Evolutionary conservation across 2,888 invertebrate species (phyloP).

Genomic region (Chymomyza amoena): DNA sequence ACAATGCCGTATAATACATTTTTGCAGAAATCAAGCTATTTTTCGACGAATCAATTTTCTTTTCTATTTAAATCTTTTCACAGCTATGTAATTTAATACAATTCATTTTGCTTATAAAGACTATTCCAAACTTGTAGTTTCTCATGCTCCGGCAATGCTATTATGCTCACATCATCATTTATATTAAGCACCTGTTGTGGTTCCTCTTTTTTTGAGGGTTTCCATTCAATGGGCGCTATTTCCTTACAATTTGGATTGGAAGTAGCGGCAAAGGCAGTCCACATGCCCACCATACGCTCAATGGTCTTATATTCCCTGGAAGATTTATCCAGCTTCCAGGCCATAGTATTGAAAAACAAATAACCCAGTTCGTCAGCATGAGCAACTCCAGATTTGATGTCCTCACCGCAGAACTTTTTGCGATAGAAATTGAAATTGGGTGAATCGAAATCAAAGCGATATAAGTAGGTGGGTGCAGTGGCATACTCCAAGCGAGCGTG

Average conservation of each 20-base stretch:
- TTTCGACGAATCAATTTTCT: too few species aligned
- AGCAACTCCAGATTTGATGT: constrained; percentile 59
- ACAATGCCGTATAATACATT: too few species aligned
- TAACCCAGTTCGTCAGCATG: constrained; percentile 75
- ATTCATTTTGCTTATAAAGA: constrained; percentile 50
- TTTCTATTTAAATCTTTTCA: not conserved
- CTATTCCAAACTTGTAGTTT: constrained; percentile 66
- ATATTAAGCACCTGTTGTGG: constrained; percentile 66
- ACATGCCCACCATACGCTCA: constrained; percentile 67
- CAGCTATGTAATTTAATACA: constrained; percentile 26
- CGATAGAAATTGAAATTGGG: constrained; percentile 67
- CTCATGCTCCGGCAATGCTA: constrained; percentile 65
- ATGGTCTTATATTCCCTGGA: constrained; percentile 68
- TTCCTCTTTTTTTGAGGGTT: constrained; percentile 39
- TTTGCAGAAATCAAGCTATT: too few species aligned
- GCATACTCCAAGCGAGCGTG: constrained; percentile 56
- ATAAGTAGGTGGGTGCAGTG: constrained; percentile 65
- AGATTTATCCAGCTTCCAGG: constrained; percentile 48
- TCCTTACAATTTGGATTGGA: constrained; percentile 68
- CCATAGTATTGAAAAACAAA: constrained; percentile 54
- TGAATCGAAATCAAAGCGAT: constrained; percentile 75
- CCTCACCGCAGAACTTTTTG: constrained; percentile 60
- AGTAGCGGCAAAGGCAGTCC: constrained; percentile 66
- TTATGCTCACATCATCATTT: constrained; percentile 54
- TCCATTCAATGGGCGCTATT: constrained; percentile 53